phyloP scores from a whole-genome alignment of 2,888 invertebrate genomes.

The Tromatobia lineatoria region DNA sequence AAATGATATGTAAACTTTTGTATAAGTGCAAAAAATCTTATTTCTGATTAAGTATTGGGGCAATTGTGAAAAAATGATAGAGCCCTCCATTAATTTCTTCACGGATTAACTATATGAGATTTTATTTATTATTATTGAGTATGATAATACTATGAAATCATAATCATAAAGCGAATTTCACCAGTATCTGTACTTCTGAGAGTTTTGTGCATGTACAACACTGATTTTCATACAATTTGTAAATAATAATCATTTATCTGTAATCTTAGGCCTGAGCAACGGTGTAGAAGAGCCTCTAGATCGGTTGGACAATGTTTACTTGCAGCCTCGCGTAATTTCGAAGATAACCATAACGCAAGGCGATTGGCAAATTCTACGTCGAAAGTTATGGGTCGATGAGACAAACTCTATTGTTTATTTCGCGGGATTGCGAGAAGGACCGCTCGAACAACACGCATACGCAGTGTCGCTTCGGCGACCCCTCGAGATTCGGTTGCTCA shows the following conservation, averaged over 20 bases:
- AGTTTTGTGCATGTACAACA: no score
- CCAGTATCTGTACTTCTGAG: no score
- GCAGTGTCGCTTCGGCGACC: slow-evolving; percentile 92
- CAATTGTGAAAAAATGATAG: no score
- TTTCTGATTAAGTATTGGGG: no score
- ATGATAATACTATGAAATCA: no score
- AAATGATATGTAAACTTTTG: no score
- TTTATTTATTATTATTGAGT: no score
- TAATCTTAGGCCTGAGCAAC: slow-evolving; percentile 86
- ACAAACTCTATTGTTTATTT: slow-evolving; percentile 94
- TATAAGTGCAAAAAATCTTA: no score
- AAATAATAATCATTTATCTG: slow-evolving; percentile 67
- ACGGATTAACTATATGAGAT: no score
- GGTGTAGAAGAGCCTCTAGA: slow-evolving; percentile 87
- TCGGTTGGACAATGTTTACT: slow-evolving; percentile 86
- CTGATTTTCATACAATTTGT: no score
- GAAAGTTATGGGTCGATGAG: slow-evolving; percentile 95
- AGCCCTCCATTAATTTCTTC: no score
- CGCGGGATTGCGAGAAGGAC: slow-evolving; percentile 95
- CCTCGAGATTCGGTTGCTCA: slow-evolving; percentile 91
- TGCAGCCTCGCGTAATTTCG: slow-evolving; percentile 89
- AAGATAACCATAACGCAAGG: slow-evolving; percentile 94
- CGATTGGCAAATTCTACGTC: slow-evolving; percentile 97
- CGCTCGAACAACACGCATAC: slow-evolving; percentile 97
- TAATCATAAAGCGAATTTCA: no score